These are phyloP conservation scores for Protomyctophum bolini DNA, from an alignment of 2,113 vertebrate species.

Conservation along the genomic window DNA sequence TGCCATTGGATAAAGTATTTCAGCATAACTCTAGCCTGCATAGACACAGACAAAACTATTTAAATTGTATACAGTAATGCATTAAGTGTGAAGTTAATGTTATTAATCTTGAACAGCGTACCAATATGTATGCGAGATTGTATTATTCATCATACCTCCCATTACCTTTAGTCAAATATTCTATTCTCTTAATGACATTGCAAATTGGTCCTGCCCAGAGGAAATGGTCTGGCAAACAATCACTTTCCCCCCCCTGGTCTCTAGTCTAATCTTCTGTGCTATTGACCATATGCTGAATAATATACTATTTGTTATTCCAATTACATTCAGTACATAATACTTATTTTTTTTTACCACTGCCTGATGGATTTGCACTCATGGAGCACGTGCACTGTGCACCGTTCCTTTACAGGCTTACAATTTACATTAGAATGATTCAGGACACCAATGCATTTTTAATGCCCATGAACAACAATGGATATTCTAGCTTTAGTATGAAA, in stretches of 20 bases:
- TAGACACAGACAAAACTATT: not conserved
- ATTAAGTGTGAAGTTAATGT: conserved; percentile 25
- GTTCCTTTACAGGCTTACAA: conserved; percentile 70
- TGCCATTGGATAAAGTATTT: conserved; percentile 11
- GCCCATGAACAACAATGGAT: conserved; percentile 67
- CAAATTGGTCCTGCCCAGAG: conserved; percentile 54
- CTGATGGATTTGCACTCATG: conserved; percentile 74
- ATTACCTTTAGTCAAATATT: conserved; percentile 52
- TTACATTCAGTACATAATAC: conserved; percentile 61
- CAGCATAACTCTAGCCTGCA: not conserved
- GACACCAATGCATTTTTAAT: conserved; percentile 74
- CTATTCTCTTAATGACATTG: conserved; percentile 54
- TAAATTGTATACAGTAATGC: conserved; percentile 19
- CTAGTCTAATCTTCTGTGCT: conserved; percentile 53
- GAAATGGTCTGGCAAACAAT: conserved; percentile 60
- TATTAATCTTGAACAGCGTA: conserved; percentile 60
- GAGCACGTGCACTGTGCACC: conserved; percentile 56
- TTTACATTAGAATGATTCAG: conserved; percentile 77
- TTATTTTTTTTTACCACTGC: conserved; percentile 52
- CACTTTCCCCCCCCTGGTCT: conserved; percentile 52
- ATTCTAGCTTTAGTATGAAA: conserved; percentile 31
- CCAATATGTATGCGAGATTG: conserved; percentile 55
- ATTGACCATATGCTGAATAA: conserved; percentile 74
- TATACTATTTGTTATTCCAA: conserved; percentile 73
- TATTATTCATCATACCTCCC: conserved; percentile 61